Conservation (phyloP, 2,113 vertebrate species). For the Nothobranchius furzeri region DNA sequence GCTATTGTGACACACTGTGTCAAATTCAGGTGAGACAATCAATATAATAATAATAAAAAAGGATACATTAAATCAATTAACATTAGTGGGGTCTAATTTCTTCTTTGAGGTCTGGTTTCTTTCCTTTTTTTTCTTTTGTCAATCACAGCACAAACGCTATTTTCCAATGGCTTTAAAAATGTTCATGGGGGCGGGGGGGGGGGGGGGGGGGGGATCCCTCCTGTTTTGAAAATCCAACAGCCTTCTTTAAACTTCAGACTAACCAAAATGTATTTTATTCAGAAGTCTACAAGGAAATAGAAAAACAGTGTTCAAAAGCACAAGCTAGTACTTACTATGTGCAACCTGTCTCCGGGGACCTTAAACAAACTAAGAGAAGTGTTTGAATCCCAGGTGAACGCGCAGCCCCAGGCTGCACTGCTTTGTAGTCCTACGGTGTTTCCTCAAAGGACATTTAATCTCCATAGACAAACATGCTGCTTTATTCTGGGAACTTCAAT, state of each 20-base stretch:
- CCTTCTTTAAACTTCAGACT: constrained; percentile 31
- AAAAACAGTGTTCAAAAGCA: constrained; percentile 55
- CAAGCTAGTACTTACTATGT: constrained; percentile 43
- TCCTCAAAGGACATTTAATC: constrained; percentile 62
- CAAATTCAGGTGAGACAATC: constrained; percentile 67
- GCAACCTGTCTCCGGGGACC: constrained; percentile 55
- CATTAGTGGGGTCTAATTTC: constrained; percentile 81
- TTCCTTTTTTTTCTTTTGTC: constrained; percentile 44
- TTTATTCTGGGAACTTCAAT: constrained; percentile 63
- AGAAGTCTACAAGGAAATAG: constrained; percentile 36
- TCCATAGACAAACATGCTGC: constrained; percentile 57
- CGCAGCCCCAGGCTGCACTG: constrained; percentile 61
- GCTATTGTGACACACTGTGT: constrained; percentile 69
- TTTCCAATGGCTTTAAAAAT: constrained; percentile 25
- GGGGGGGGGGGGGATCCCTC: constrained; percentile 14
- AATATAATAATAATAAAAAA: constrained; percentile 66
- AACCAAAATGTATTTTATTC: constrained; percentile 54
- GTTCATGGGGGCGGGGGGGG: too few species aligned
- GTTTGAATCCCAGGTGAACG: constrained; percentile 64
- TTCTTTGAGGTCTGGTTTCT: constrained; percentile 31
- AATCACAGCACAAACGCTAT: constrained; percentile 42
- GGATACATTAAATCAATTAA: constrained; percentile 80
- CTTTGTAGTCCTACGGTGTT: constrained; percentile 66
- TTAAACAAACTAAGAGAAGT: constrained; percentile 70
- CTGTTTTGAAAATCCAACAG: constrained; percentile 28